Conservation (phyloP, 2,888 invertebrate species). For the Dryococelus australis region DNA sequence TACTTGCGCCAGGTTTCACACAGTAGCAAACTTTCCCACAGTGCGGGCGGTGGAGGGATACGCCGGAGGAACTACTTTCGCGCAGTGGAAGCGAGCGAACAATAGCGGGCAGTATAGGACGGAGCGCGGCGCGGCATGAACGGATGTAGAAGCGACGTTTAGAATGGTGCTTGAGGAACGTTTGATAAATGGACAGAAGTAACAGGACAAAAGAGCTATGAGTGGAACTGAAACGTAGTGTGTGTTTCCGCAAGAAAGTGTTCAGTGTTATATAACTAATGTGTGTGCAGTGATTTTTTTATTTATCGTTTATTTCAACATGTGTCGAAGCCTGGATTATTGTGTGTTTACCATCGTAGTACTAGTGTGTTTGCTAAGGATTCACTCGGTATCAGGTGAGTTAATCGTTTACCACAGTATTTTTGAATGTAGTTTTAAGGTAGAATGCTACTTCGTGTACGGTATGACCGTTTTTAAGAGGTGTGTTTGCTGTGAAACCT, state of each 20-base stretch:
- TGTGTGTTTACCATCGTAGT: slow-evolving; percentile 38
- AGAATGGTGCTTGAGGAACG: background rate
- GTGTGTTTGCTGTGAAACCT: no score
- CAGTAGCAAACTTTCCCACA: slow-evolving; percentile 47
- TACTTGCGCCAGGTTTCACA: slow-evolving; percentile 29
- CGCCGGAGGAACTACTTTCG: slow-evolving; percentile 57
- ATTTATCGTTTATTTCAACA: slow-evolving; percentile 35
- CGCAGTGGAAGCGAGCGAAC: slow-evolving; percentile 58
- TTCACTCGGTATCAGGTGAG: slow-evolving; percentile 37
- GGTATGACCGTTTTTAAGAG: no score
- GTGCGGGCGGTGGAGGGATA: slow-evolving; percentile 51
- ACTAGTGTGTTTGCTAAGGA: slow-evolving; percentile 36
- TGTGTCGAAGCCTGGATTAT: slow-evolving; percentile 41
- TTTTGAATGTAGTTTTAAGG: background rate
- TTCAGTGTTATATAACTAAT: slow-evolving; percentile 38
- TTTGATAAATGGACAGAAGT: slow-evolving; percentile 23
- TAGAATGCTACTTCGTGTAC: no score
- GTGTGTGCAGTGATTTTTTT: slow-evolving; percentile 34
- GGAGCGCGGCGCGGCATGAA: slow-evolving; percentile 31
- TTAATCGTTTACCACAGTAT: background rate
- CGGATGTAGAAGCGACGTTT: background rate
- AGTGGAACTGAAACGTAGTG: slow-evolving; percentile 25
- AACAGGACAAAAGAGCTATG: slow-evolving; percentile 23
- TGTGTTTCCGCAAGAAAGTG: slow-evolving; percentile 36
- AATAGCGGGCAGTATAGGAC: slow-evolving; percentile 53